A percentile compares a stretch with the other conserved stretches of the same genome.
Evolutionary conservation across 2,113 vertebrate species (phyloP).

Genomic region (Ia io): DNA sequence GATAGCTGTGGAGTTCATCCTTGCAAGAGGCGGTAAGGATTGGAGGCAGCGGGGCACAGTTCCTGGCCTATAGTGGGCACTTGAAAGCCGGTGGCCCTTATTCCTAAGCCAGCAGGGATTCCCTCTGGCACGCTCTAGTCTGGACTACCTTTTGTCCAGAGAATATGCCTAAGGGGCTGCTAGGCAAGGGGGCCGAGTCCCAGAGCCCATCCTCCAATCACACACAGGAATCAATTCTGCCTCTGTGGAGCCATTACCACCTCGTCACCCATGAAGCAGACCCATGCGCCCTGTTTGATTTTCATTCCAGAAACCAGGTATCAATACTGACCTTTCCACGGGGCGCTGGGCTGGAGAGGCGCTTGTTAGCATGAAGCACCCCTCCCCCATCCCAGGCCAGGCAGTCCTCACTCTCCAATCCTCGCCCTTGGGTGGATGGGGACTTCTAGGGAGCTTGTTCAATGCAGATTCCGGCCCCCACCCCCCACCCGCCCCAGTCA

Average conservation of each 20-base stretch:
- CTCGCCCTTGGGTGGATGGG: accelerated
- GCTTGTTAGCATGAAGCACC: background rate
- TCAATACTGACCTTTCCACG: background rate
- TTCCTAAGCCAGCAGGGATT: background rate
- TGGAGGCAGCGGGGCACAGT: background rate
- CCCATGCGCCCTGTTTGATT: background rate
- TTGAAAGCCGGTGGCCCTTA: background rate
- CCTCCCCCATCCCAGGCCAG: background rate
- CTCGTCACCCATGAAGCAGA: background rate
- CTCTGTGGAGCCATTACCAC: background rate
- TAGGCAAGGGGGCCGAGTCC: background rate
- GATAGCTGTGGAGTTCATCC: background rate
- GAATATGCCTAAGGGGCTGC: background rate
- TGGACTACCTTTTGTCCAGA: background rate
- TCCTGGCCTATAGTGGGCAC: background rate
- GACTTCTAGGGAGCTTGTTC: too few relatives aligned
- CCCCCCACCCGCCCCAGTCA: too few relatives aligned
- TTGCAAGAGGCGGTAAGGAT: background rate
- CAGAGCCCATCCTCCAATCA: background rate
- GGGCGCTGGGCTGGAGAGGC: background rate
- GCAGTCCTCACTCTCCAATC: background rate
- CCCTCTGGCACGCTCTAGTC: background rate
- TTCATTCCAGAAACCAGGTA: slow-evolving; percentile 3
- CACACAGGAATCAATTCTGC: background rate
- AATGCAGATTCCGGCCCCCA: background rate